Evolutionary conservation across 2,113 vertebrate genomes (phyloP), one percentile per base, ranked within the genome.

Genomic region (Oreochromis niloticus): DNA sequence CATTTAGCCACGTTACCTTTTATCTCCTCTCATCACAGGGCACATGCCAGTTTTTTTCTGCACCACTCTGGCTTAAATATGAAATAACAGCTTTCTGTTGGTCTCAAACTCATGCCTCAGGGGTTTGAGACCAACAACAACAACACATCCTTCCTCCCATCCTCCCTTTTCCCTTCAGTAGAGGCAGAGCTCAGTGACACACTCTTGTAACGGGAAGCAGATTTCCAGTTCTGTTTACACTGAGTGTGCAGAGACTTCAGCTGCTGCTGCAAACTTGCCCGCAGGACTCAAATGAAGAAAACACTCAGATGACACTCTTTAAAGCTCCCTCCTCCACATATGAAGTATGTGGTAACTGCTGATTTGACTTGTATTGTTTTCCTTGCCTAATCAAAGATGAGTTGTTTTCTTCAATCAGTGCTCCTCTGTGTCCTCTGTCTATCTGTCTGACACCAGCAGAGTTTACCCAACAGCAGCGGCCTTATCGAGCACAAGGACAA

Each of bases 291-390:
- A 46, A n/a, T 43, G 22, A 85, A 52, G 57, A 89, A 88, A 90
- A 85, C 87, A 83, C 54, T 80, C 17, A 88, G 86, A 34, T 78
- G 66, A 88, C 88, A 80, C 73, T 11, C 12, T 91, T 90, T 41
- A 41, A 54, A 10, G 36, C 27, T 59, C 48, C 83, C 43, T 68
- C 80, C 73, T 81, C 5, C 36, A 71, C 55, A 73, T 43, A 12
- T 55, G 4, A 79, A 85, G 66, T 22, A 82, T 84, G 85, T 52
- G 59, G 3, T 36, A 83, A 75, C 39, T 82, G 85, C 82, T 80
- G 59, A 73, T 71, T 30, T n/a, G 46, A 50, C 73, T 78, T 86
- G 10, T 63, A 27, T 63, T 85, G 85, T 85, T 89, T 57, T 82
- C n/a, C 46, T 13, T 52, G 46, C 17, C 73, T 63, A 27, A 81